A percentile compares a stretch with the other conserved stretches of the same genome.
Conservation (phyloP, 2,113 vertebrate species). For the Dunckerocampus dactyliophorus region DNA sequence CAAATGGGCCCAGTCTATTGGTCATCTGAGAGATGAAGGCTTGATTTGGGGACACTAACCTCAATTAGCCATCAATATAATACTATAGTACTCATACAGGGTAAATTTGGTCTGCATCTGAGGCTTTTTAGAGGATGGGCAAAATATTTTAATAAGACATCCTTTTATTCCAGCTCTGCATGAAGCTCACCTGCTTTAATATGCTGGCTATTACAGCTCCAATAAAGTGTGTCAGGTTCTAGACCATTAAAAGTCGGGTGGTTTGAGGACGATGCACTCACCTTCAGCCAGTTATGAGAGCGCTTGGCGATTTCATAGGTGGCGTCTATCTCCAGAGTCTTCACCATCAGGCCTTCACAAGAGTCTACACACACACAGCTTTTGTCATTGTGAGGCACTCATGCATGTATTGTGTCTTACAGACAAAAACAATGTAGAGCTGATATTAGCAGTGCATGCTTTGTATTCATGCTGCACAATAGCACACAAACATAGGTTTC, state of each 20-base stretch:
- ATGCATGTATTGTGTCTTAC: too few species aligned
- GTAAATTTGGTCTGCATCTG: too few species aligned
- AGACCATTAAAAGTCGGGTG: background rate
- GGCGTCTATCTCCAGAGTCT: slow-evolving; percentile 84
- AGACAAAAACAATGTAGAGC: too few species aligned
- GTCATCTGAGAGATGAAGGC: too few species aligned
- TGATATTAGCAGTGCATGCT: too few species aligned
- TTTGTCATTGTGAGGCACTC: background rate
- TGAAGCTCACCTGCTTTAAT: background rate
- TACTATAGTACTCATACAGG: too few species aligned
- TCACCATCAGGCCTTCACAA: slow-evolving; percentile 91
- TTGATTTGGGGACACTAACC: too few species aligned
- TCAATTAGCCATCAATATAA: too few species aligned
- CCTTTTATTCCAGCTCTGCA: background rate
- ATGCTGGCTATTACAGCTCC: background rate
- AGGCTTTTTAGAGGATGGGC: background rate
- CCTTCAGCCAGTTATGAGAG: slow-evolving; percentile 93
- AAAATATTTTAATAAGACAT: background rate
- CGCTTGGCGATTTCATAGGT: slow-evolving; percentile 92
- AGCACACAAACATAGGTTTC: too few species aligned
- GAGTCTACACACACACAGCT: slow-evolving; percentile 74
- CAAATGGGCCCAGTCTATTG: too few species aligned
- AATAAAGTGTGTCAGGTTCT: background rate
- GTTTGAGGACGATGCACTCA: slow-evolving; percentile 39
- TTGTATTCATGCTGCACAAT: too few species aligned